phyloP scores from a whole-genome alignment of 1,140 invertebrate species.

The Eulimnadia texana region DNA sequence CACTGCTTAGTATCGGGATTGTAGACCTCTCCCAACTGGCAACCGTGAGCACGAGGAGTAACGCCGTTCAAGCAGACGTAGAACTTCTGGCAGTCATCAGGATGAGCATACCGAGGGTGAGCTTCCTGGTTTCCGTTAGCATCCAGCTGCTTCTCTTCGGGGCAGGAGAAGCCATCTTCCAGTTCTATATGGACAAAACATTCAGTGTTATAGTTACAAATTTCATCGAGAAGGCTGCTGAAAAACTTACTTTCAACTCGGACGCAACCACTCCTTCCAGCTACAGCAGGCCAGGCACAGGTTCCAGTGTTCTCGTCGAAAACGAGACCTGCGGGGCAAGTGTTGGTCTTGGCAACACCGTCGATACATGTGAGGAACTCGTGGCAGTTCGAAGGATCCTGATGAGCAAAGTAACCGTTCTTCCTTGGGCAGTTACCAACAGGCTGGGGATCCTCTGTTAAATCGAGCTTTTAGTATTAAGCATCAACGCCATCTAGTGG shows the following conservation, averaged over 20 bases:
- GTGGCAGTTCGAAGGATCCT: conserved; percentile 56
- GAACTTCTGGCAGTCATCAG: conserved; percentile 72
- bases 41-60: conserved; percentile 68
- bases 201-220: too few relatives aligned
- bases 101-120: conserved; percentile 74
- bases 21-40: conserved; percentile 69
- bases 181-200: conserved; percentile 27
- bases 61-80: conserved; percentile 76
- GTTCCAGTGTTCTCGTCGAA: conserved; percentile 74
- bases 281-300: conserved; percentile 73
- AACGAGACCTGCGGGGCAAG: conserved; percentile 67
- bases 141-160: conserved; percentile 24
- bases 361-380: conserved; percentile 80
- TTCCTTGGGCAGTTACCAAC: conserved; percentile 54
- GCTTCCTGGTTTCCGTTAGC: conserved; percentile 33
- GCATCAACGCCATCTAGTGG: background rate
- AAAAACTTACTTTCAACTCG: conserved; percentile 25
- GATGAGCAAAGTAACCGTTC: background rate
- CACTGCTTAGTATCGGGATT: conserved; percentile 66
- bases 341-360: conserved; percentile 59
- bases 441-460: conserved; percentile 55
- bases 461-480: conserved; percentile 10
- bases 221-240: too few relatives aligned
- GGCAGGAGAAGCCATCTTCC: conserved; percentile 68
- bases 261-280: conserved; percentile 54